Base-by-base conservation (phyloP, 2,113 vertebrate species). In the Calidris pugnax region DNA sequence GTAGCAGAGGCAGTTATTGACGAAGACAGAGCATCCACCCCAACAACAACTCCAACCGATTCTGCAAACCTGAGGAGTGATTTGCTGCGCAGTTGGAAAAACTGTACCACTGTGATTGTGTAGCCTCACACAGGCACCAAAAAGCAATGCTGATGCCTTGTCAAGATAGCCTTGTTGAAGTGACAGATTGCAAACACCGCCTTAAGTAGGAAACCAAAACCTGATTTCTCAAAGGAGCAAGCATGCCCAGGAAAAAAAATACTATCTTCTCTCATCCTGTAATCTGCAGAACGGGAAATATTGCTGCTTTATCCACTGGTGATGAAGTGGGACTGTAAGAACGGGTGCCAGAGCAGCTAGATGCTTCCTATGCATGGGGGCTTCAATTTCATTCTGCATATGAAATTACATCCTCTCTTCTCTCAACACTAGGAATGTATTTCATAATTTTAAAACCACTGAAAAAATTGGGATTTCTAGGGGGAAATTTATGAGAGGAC, bases 201-300 rank as follows among this genome's bases (percentile, higher is more conserved):
- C 67, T 27, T 39, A 55, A 73, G 45, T 2, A 93, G 85, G 41
- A 92, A 79, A 86, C 37, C 63, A 86, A 77, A 93, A 75, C 37
- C 43, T 81, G 85, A 92, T 95, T 97, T 96, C 90, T 95, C 94
- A 93, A 71, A 93, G 90, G 83, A 92, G 28, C n/a, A 67, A 86
- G 50, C 5, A n/a, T 9, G 47, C 22, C 69, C 18, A 50, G 64
- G 41, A 56, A 92, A 95, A 82, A 82, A 62, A 87, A 41, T 20
- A 45, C 79, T 45, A 59, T 83, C 50, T 86, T 71, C 23, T 95
- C 59, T 89, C 83, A 83, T 87, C 53, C 78, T 51, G 57, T 60
- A 64, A 87, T 69, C 57, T 16, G 11, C 71, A 85, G 78, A 87
- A 96, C 78, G 12, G 23, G 66, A 93, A 94, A 93, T 68, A 15